A percentile compares a stretch with the other conserved stretches of the same genome.
phyloP scores from a whole-genome alignment of 2,888 invertebrate species.

The Leptura quadrifasciata region DNA sequence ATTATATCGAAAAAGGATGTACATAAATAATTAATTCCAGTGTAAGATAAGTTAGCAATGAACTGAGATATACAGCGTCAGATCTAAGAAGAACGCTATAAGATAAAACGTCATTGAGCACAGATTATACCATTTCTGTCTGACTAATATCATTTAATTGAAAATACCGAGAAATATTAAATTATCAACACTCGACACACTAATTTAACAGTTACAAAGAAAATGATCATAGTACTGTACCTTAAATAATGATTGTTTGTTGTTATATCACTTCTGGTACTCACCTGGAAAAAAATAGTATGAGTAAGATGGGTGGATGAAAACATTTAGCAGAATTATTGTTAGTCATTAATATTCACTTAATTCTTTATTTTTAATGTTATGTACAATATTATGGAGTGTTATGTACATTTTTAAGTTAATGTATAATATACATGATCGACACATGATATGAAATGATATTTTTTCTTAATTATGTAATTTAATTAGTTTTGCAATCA shows the following conservation, averaged over 20 bases:
- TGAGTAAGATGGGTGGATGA: conserved; percentile 6
- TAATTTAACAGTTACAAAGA: neutral
- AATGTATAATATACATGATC: too few relatives aligned
- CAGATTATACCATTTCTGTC: neutral
- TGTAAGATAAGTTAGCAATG: too few relatives aligned
- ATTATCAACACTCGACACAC: neutral
- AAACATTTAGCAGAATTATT: neutral
- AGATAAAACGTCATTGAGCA: too few relatives aligned
- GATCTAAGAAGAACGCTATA: too few relatives aligned
- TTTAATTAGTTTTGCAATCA: too few relatives aligned
- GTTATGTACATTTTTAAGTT: too few relatives aligned
- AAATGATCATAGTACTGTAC: neutral
- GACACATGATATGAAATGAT: too few relatives aligned
- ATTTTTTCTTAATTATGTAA: too few relatives aligned
- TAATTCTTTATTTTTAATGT: neutral
- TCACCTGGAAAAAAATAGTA: conserved; percentile 34
- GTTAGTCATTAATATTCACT: neutral
- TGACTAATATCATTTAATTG: neutral
- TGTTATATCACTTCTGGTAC: neutral
- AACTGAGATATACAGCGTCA: too few relatives aligned
- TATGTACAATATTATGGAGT: neutral
- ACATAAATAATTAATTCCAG: too few relatives aligned
- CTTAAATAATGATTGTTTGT: conserved; percentile 7
- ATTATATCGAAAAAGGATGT: too few relatives aligned
- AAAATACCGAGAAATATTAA: neutral